phyloP scores from a whole-genome alignment of 2,888 invertebrate genomes.

The Cantharis rufa region DNA sequence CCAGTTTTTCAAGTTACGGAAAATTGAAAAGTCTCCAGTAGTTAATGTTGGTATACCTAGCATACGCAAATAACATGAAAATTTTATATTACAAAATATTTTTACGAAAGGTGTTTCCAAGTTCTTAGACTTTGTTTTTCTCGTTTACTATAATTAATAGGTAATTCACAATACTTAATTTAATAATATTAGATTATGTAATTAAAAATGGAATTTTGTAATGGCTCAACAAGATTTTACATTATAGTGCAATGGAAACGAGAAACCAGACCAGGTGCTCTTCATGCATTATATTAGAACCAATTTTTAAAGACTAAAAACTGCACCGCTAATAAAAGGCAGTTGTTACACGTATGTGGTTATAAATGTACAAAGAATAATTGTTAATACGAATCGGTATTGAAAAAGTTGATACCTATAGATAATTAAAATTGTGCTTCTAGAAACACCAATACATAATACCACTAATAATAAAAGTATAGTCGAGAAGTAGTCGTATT shows the following conservation, averaged over 20 bases:
- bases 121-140: neutral
- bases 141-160: neutral
- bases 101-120: neutral
- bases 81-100: neutral
- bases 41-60: no score
- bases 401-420: neutral
- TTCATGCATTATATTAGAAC: slow-evolving; percentile 31
- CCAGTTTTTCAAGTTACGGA: no score
- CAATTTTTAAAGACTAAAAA: slow-evolving; percentile 30
- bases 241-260: slow-evolving; percentile 29
- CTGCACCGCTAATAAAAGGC: slow-evolving; percentile 33
- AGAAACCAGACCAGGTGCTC: slow-evolving; percentile 34
- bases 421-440: neutral
- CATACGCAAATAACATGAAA: no score
- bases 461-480: neutral
- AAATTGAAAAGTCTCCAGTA: no score
- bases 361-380: neutral
- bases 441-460: neutral
- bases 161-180: neutral
- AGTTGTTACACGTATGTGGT: slow-evolving; percentile 36
- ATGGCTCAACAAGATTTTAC: neutral
- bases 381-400: neutral
- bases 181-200: neutral
- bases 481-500: no score
- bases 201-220: neutral